Evolutionary conservation across 2,888 invertebrate species (phyloP).

Genomic region (Ennomos fuscantarius): DNA sequence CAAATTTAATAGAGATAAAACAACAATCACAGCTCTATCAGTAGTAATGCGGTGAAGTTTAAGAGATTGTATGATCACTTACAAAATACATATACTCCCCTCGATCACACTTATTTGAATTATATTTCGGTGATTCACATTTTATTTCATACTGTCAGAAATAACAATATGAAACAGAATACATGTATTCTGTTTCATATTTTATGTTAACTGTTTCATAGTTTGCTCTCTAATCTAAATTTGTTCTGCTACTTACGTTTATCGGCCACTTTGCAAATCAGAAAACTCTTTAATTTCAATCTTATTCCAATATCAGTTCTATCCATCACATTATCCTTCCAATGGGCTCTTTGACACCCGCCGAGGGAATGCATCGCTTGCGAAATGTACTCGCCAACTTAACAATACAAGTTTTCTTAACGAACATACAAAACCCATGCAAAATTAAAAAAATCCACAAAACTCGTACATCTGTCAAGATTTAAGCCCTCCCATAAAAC

Average conservation of each 20-base stretch:
- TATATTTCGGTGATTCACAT: too few relatives aligned
- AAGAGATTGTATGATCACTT: too few relatives aligned
- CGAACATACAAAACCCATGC: conserved; percentile 38
- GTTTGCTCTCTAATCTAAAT: too few relatives aligned
- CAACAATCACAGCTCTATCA: too few relatives aligned
- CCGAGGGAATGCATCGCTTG: conserved; percentile 46
- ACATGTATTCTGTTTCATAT: too few relatives aligned
- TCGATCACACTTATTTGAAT: too few relatives aligned
- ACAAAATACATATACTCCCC: too few relatives aligned
- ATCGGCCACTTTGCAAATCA: conserved; percentile 43
- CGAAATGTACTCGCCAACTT: conserved; percentile 46
- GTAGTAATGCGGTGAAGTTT: too few relatives aligned
- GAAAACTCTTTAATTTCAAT: conserved; percentile 45
- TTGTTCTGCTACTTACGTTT: conserved; percentile 1
- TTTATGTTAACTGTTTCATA: too few relatives aligned
- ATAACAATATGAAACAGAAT: too few relatives aligned
- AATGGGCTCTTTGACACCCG: conserved; percentile 48
- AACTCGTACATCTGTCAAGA: conserved; percentile 66
- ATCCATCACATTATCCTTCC: conserved; percentile 47
- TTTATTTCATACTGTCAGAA: too few relatives aligned
- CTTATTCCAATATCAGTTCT: conserved; percentile 54
- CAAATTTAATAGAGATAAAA: too few relatives aligned
- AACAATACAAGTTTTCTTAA: conserved; percentile 30
- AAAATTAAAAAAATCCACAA: conserved; percentile 44
- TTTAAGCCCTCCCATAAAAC: conserved; percentile 64